Evolutionary conservation across 2,888 invertebrate species (phyloP), one percentile per base, ranked within the genome.

Genomic region (Galerucella calmariensis): DNA sequence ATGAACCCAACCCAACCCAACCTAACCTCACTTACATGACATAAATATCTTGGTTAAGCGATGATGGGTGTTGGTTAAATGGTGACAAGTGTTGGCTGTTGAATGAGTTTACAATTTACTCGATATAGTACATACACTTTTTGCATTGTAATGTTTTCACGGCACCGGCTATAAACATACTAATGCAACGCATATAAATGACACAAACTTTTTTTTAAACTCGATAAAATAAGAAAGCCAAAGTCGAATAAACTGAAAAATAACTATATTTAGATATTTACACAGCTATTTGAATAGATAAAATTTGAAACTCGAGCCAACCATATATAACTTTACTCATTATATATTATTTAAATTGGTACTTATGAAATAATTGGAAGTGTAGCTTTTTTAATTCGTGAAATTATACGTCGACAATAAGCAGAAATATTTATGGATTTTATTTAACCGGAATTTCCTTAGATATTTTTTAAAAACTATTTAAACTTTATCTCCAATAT

Each of bases 61-160:
- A 6, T 35, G 35, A 35, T 35, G 35, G 35, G 1, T 35, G 35
- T 35, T 35, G 35, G 35, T 35, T 35, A 35, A 27, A 6, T 6
- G 35, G 35, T 35, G 6, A 35, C 35, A 35, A 6, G 35, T 35
- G 35, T 35, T 35, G 5, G 0, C 5, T 35, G 35, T 35, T 41
- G 1, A 41, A 41, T 9, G 8, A 41, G 8, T 41, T 41, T 41
- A 41, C 9, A 41, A 41, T 41, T 41, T 41, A 41, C 9, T 41
- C 8, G 35, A 8, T 41, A 41, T 41, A 46, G 48, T 44, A 66
- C 44, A 14, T 24, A 41, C 14, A 46, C 1, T 65, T 44, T 14
- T n/a, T 53, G n/a, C 53, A 53, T 53, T n/a, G 53, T 53, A n/a
- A 53, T 53, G 53, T 53, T 8, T n/a, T 53, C 53, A n/a, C n/a